These are phyloP conservation scores for Hirtodrosophila duncani DNA, from an alignment of 2,888 invertebrate genomes.

Conservation along the genomic window DNA sequence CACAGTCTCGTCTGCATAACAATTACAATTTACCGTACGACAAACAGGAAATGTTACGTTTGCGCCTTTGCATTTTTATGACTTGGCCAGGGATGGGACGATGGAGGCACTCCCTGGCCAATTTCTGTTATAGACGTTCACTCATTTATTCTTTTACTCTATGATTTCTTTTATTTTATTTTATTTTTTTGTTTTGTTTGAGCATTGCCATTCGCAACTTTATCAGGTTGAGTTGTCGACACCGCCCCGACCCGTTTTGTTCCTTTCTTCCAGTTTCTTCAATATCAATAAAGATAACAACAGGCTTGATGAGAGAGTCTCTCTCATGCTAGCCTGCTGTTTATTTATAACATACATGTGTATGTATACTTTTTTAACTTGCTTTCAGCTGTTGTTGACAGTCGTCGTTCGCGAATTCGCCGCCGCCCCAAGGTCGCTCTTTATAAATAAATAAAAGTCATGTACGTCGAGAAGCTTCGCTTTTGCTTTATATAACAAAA, in stretches of 20 bases:
- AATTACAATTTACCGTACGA: constrained; percentile 61
- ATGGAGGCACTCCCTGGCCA: constrained; percentile 32
- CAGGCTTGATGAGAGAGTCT: constrained; percentile 1
- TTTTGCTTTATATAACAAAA: constrained; percentile 14
- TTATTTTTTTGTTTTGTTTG: constrained; percentile 4
- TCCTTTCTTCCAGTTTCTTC: constrained; percentile 38
- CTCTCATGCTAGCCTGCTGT: not conserved
- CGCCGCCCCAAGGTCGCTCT: constrained; percentile 54
- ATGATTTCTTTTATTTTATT: not conserved
- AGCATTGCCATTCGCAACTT: constrained; percentile 15
- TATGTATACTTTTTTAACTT: constrained; percentile 23
- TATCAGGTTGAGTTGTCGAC: constrained; percentile 34
- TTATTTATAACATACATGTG: constrained; percentile 45
- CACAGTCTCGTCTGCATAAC: constrained; percentile 58
- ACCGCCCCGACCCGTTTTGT: constrained; percentile 10
- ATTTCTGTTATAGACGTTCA: constrained; percentile 9
- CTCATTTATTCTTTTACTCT: not conserved
- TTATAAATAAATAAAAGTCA: constrained; percentile 28
- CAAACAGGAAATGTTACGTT: constrained; percentile 63
- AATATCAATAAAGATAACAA: constrained; percentile 60
- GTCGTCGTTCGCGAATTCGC: too few species aligned
- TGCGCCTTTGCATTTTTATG: constrained; percentile 31
- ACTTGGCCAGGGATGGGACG: constrained; percentile 36
- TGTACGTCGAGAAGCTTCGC: constrained; percentile 3
- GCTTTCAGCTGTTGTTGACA: constrained; percentile 42